Percentiles rank a stretch among this genome's conserved stretches.
phyloP scores from a whole-genome alignment of 2,797 vertebrate species.

The Trachops cirrhosus region DNA sequence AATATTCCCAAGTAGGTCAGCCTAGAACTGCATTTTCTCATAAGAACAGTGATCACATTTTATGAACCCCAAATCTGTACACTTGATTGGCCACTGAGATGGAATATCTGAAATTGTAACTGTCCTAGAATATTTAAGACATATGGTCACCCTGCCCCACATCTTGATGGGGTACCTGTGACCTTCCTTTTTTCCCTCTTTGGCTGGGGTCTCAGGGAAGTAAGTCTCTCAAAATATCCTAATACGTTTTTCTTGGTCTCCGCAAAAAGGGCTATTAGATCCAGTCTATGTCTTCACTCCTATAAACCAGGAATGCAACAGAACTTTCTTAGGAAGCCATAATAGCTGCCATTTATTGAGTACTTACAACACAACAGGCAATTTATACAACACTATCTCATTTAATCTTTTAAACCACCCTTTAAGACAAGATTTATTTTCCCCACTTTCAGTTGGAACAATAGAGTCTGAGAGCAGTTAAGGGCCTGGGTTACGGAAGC shows the following conservation, averaged over 20 bases:
- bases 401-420: neutral
- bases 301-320: neutral
- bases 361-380: conserved; percentile 19
- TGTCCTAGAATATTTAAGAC: neutral
- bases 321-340: conserved; percentile 17
- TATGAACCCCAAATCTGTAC: neutral
- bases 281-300: neutral
- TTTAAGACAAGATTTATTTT: neutral
- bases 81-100: neutral
- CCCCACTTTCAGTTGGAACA: conserved; percentile 40
- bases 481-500: neutral
- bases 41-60: conserved; percentile 28
- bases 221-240: neutral
- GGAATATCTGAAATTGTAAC: neutral
- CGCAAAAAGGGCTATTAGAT: conserved; percentile 12
- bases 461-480: neutral
- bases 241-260: neutral
- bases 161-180: neutral
- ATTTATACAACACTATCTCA: neutral
- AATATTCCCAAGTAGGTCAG: neutral
- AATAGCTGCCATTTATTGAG: neutral
- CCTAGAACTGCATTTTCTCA: conserved; percentile 36
- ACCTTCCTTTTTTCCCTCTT: neutral
- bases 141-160: neutral
- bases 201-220: conserved; percentile 8